phyloP scores from a whole-genome alignment of 2,113 vertebrate genomes.

The Taurulus bubalis region DNA sequence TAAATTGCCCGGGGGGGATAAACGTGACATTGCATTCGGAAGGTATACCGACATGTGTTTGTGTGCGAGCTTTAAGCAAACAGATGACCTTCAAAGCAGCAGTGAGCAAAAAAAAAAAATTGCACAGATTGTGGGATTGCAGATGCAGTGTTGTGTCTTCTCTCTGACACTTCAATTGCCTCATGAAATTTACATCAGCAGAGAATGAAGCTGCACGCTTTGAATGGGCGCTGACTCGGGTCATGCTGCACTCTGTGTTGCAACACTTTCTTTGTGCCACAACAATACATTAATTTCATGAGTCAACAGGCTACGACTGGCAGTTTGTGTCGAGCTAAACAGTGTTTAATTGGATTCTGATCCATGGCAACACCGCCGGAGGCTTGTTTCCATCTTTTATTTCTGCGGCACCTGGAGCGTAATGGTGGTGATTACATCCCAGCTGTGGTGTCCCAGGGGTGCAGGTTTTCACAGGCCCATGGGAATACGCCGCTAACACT shows the following conservation, averaged over 20 bases:
- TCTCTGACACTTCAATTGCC: constrained; percentile 50
- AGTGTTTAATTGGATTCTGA: constrained; percentile 87
- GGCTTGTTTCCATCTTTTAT: constrained; percentile 80
- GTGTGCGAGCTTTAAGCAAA: constrained; percentile 44
- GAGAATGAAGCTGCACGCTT: constrained; percentile 54
- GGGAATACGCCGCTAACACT: constrained; percentile 73
- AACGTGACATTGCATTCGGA: constrained; percentile 68
- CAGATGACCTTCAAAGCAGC: constrained; percentile 49
- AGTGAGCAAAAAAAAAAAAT: neutral
- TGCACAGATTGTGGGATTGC: constrained; percentile 17
- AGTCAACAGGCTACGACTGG: constrained; percentile 84
- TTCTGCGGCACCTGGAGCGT: constrained; percentile 79
- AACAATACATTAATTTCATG: constrained; percentile 86
- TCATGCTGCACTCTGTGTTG: constrained; percentile 67
- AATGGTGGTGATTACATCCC: constrained; percentile 82
- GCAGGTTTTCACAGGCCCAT: constrained; percentile 56
- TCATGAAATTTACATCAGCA: constrained; percentile 63
- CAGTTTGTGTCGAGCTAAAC: constrained; percentile 82
- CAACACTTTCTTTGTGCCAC: constrained; percentile 73
- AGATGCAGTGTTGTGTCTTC: constrained; percentile 22
- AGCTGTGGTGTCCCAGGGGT: constrained; percentile 59
- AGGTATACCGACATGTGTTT: constrained; percentile 58
- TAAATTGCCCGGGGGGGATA: constrained; percentile 74
- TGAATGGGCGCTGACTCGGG: constrained; percentile 56
- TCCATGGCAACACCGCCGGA: constrained; percentile 76